Evolutionary conservation across 1,140 invertebrate species (phyloP).

Genomic region (Ips typographus): DNA sequence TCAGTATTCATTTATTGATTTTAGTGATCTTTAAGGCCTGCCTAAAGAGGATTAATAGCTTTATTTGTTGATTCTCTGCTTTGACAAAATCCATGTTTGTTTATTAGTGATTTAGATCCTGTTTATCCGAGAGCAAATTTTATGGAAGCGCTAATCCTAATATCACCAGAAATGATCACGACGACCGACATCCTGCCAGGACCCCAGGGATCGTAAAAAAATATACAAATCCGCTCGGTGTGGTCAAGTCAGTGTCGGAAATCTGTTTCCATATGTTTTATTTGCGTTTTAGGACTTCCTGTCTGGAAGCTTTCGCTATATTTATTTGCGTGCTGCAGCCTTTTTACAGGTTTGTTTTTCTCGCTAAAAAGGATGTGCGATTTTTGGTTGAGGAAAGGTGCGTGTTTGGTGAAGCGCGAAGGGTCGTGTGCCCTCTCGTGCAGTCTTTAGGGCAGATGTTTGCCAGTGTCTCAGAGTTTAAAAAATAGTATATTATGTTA

Average conservation of each 20-base stretch:
- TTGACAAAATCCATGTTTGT: conserved; percentile 33
- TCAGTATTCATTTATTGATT: background rate
- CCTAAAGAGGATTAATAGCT: background rate
- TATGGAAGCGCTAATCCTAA: conserved; percentile 29
- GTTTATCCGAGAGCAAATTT: conserved; percentile 28
- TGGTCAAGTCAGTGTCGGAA: conserved; percentile 30
- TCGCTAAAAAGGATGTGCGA: background rate
- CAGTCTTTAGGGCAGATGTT: no score
- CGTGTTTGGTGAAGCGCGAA: background rate
- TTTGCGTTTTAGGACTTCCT: conserved; percentile 32
- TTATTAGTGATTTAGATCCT: conserved; percentile 27
- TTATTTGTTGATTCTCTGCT: conserved; percentile 10
- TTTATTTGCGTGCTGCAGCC: background rate
- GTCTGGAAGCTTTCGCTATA: conserved; percentile 5
- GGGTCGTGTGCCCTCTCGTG: background rate
- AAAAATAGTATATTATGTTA: no score
- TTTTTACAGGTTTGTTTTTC: background rate
- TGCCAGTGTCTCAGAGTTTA: no score
- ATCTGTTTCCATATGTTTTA: conserved; percentile 33
- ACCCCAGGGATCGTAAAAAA: conserved; percentile 30
- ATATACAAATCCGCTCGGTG: conserved; percentile 35
- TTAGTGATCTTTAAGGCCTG: no score
- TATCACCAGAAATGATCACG: conserved; percentile 21
- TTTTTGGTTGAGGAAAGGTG: background rate
- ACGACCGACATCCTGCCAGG: conserved; percentile 34